phyloP scores from a whole-genome alignment of 2,888 invertebrate species.

The Platycheirus albimanus region DNA sequence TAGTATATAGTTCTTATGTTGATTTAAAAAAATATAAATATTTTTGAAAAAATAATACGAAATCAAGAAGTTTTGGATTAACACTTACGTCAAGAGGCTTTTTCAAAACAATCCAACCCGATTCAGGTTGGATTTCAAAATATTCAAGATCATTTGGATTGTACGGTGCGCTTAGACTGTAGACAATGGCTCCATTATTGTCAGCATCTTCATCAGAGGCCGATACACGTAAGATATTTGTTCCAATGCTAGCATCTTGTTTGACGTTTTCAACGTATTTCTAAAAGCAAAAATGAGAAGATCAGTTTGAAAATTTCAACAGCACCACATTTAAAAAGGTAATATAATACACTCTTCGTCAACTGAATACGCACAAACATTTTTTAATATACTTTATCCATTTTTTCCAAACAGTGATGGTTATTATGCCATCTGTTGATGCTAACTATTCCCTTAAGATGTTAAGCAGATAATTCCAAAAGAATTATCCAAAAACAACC shows the following conservation, averaged over 20 bases:
- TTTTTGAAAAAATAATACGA: constrained; percentile 18
- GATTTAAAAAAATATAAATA: not conserved
- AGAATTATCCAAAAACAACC: too few species aligned
- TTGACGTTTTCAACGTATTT: constrained; percentile 98
- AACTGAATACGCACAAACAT: too few species aligned
- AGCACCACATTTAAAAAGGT: too few species aligned
- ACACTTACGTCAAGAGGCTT: constrained; percentile 98
- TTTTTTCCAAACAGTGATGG: too few species aligned
- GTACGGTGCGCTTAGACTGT: constrained; percentile 94
- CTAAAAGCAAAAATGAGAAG: constrained; percentile 84
- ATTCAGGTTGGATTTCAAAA: constrained; percentile 98
- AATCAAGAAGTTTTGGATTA: constrained; percentile 70
- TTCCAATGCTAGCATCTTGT: constrained; percentile 97
- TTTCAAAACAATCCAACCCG: constrained; percentile 98
- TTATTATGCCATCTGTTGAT: too few species aligned
- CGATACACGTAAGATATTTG: constrained; percentile 96
- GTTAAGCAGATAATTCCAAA: too few species aligned
- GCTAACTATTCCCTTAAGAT: too few species aligned
- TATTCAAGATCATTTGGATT: constrained; percentile 96
- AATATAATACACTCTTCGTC: too few species aligned
- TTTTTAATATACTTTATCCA: too few species aligned
- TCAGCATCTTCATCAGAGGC: constrained; percentile 99
- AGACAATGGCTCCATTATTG: constrained; percentile 97
- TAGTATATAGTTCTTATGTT: constrained; percentile 16
- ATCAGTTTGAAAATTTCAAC: too few species aligned